Conservation (phyloP, 2,113 vertebrate genomes). For the Grus americana region DNA sequence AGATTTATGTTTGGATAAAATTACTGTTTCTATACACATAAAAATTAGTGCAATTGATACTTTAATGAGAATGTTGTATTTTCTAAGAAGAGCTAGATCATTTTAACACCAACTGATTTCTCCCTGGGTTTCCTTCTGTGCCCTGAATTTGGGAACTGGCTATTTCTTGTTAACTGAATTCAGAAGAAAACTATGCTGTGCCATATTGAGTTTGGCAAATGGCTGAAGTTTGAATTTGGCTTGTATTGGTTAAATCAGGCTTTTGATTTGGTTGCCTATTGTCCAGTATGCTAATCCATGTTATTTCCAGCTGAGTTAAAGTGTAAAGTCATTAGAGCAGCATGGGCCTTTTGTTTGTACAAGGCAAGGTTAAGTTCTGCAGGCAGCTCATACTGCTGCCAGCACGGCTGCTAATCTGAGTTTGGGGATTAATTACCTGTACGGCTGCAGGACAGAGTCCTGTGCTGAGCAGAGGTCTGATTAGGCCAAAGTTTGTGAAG, state of each 20-base stretch:
- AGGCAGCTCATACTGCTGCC: slow-evolving; percentile 32
- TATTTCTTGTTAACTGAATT: not conserved
- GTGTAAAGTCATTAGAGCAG: slow-evolving; percentile 51
- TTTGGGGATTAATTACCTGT: slow-evolving; percentile 16
- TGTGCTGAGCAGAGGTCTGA: not conserved
- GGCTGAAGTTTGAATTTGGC: not conserved
- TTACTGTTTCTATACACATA: not conserved
- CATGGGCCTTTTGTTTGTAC: slow-evolving; percentile 27
- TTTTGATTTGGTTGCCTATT: slow-evolving; percentile 30
- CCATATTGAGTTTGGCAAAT: not conserved
- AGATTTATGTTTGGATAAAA: not conserved
- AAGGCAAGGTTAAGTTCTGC: slow-evolving; percentile 20
- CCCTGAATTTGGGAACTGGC: not conserved
- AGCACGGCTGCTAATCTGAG: not conserved
- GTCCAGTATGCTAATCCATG: slow-evolving; percentile 32
- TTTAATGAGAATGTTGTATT: not conserved
- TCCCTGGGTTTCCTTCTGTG: not conserved
- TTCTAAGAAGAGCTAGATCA: not conserved
- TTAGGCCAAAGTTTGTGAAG: not conserved
- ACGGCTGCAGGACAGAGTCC: not conserved
- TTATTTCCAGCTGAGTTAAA: slow-evolving; percentile 50
- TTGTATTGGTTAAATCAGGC: slow-evolving; percentile 22
- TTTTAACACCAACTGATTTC: not conserved
- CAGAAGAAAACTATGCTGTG: not conserved
- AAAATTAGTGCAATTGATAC: not conserved